Conservation (phyloP, 2,113 vertebrate genomes). For the Perca fluviatilis region DNA sequence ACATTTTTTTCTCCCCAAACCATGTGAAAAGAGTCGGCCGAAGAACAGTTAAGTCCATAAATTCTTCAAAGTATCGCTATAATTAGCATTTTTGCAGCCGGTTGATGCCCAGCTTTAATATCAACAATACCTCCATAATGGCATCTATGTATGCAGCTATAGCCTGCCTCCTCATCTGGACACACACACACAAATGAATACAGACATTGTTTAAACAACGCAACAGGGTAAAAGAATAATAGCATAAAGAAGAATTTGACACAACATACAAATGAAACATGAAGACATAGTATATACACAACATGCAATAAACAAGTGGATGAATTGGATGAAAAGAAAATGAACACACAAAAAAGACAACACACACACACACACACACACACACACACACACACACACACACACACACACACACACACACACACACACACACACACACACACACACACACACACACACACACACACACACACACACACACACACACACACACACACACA, state of each 20-base stretch:
- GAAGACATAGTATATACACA: neutral
- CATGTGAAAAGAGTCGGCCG: conserved; percentile 47
- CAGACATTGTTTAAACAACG: conserved; percentile 13
- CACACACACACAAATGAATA: conserved; percentile 52
- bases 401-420: conserved; percentile 4
- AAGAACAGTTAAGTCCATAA: conserved; percentile 57
- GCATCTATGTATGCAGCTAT: conserved; percentile 79
- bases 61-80: conserved; percentile 58
- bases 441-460: conserved; percentile 4
- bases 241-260: neutral
- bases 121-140: conserved; percentile 79
- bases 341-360: neutral
- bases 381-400: conserved; percentile 4
- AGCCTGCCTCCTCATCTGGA: conserved; percentile 77
- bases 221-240: neutral
- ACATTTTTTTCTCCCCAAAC: conserved; percentile 1
- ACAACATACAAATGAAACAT: conserved; percentile 13
- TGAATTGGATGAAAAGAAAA: conserved; percentile 13
- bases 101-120: conserved; percentile 17
- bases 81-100: conserved; percentile 32
- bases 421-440: conserved; percentile 4
- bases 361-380: conserved; percentile 1
- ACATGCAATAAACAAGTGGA: neutral
- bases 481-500: conserved; percentile 4
- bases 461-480: conserved; percentile 4